Evolutionary conservation across 2,113 vertebrate genomes (phyloP), one percentile per base, ranked within the genome.

Genomic region (Ophiodon elongatus): DNA sequence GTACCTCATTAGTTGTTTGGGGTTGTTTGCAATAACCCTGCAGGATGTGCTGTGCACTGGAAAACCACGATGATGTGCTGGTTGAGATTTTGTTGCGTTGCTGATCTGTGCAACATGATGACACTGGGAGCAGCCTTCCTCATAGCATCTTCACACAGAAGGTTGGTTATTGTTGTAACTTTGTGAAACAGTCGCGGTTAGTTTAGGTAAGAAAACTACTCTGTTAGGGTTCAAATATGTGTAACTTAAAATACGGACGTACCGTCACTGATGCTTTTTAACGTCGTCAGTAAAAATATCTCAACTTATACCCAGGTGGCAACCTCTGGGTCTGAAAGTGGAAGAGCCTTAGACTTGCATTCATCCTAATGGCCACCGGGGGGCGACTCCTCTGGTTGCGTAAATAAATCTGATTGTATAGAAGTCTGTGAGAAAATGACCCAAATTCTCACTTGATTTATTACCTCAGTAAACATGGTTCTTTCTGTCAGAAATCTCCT

Each of bases 1-100:
- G 69, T 75, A 62, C 78, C 79, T 86, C 70, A 73, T 82, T 87
- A 77, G 76, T 57, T 78, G 63, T 86, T 86, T 86, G 60, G 60
- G 29, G 75, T 76, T 82, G 52, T 84, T 84, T 54, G 82, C 80
- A 69, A 62, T 27, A 19, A 66, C 60, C 4, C 4, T 19, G 4
- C 21, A 75, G 66, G 35, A 76, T 80, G 76, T 72, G 43, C 21
- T 4, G 4, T 27, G 33, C 63, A 57, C 19, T 57, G 31, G 72
- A 83, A 81, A 68, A 41, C 45, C 6, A 1, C 14, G 19, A 63
- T 31, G 35, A 72, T 68, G 47, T 52, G 11, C 21, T 41, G 23
- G 27, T 62, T 71, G 37, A 71, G 15, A 63, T 27, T 13, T 57
- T 15, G 54, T 27, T 14, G 11, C 27, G 25, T 25, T 29, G 25